Conservation (phyloP, 2,113 vertebrate genomes). For the Eublepharis macularius region DNA sequence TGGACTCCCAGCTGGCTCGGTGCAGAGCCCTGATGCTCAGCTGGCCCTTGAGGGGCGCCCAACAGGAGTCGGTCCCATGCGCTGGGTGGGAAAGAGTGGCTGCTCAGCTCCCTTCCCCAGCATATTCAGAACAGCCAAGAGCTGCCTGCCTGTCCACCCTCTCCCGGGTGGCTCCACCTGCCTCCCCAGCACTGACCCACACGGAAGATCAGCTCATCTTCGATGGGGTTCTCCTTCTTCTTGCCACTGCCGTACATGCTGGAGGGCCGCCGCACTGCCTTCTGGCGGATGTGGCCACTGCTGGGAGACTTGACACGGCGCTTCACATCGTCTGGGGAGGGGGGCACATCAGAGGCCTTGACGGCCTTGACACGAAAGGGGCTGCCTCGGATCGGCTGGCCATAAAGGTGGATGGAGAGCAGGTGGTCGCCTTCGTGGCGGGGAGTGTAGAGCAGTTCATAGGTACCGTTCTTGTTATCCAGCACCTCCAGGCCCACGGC, state of each 20-base stretch:
- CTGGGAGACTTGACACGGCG: constrained; percentile 93
- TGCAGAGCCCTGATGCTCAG: no score
- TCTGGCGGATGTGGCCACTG: constrained; percentile 91
- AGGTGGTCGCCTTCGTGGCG: constrained; percentile 86
- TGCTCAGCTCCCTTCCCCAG: no score
- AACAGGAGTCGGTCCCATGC: no score
- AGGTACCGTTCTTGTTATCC: constrained; percentile 96
- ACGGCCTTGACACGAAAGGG: constrained; percentile 88
- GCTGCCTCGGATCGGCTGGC: constrained; percentile 88
- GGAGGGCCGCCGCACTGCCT: constrained; percentile 90
- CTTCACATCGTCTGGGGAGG: constrained; percentile 92
- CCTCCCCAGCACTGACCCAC: constrained; percentile 79
- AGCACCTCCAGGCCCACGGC: constrained; percentile 78
- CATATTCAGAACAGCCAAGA: no score
- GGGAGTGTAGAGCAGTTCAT: constrained; percentile 89
- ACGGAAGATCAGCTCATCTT: constrained; percentile 85
- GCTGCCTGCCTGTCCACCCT: not conserved
- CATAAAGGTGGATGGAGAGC: constrained; percentile 87
- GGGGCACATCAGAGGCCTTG: constrained; percentile 85
- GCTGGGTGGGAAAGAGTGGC: no score
- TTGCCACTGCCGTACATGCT: constrained; percentile 96
- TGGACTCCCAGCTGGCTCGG: no score
- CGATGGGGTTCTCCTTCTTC: constrained; percentile 87
- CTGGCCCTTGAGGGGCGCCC: no score
- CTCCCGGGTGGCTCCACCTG: no score